phyloP scores from a whole-genome alignment of 1,140 invertebrate genomes.

The Galleria mellonella region DNA sequence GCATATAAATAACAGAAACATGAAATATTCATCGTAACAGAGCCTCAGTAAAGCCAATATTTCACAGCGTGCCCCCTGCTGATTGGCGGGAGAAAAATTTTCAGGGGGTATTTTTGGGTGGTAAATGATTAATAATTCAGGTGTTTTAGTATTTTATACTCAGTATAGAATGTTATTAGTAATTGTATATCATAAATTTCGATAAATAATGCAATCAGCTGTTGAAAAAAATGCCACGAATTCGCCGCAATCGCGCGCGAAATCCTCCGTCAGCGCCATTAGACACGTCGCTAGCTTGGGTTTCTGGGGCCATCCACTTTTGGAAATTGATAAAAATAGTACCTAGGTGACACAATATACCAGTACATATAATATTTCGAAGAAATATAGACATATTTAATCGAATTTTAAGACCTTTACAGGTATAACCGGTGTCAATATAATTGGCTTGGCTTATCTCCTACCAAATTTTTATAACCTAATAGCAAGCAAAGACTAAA shows the following conservation, averaged over 20 bases:
- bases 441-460: constrained; percentile 62
- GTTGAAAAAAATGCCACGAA: constrained; percentile 70
- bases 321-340: constrained; percentile 72
- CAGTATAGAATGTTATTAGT: constrained; percentile 30
- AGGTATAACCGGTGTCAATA: constrained; percentile 35
- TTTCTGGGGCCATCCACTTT: constrained; percentile 62
- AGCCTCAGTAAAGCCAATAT: constrained; percentile 20
- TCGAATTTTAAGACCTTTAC: constrained; percentile 23
- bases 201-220: constrained; percentile 46
- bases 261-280: constrained; percentile 71
- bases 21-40: constrained; percentile 22
- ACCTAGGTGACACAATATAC: constrained; percentile 28
- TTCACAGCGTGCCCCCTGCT: constrained; percentile 62
- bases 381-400: constrained; percentile 21
- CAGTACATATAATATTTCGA: constrained; percentile 20
- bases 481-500: constrained; percentile 41
- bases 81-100: constrained; percentile 66
- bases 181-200: constrained; percentile 27
- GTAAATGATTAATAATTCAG: constrained; percentile 15
- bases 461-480: constrained; percentile 60
- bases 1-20: constrained; percentile 13
- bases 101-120: constrained; percentile 30
- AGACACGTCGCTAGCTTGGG: constrained; percentile 72
- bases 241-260: constrained; percentile 73
- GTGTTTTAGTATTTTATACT: constrained; percentile 26